Evolutionary conservation across 2,113 vertebrate genomes (phyloP), one percentile per base, ranked within the genome.

Genomic region (Haliaeetus leucogaster): DNA sequence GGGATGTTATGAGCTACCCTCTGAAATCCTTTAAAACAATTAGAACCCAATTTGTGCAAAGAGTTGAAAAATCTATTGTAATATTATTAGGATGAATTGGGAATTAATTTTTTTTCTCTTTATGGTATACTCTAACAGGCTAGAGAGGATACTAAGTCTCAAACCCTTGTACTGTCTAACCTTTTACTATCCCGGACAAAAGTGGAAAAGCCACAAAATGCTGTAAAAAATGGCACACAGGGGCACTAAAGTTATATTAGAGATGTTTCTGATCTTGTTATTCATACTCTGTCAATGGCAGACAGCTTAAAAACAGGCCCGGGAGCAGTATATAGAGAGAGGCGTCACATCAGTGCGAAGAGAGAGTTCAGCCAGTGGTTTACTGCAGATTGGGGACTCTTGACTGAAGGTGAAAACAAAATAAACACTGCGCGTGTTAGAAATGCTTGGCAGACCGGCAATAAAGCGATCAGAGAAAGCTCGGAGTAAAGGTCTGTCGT

Each of bases 161-260:
- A 83, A 95, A 58, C 93, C 86, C 85, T 91, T 82, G 48, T 96
- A 79, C 67, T 95, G 56, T 65, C 83, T 94, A 40, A 94, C 89
- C 68, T 95, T 95, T 97, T 97, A 94, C 87, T 92, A 47, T 92
- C 68, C 78, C 72, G 66, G 71, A 86, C 95, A 93, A 96, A 95
- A 97, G 91, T 89, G 87, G 87, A 97, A 97, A 95, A 94, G 93
- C 96, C 96, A 96, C 90, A 94, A 97, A 97, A 83, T 87, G 83
- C 85, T 72, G 77, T 79, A 85, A 86, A 86, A 97, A 96, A 81
- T 82, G 73, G 86, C 85, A 90, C 97, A 91, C 62, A 94, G 81
- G 85, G 84, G 77, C 90, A 95, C 80, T 97, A 86, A 73, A 73
- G 71, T 97, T 98, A 78, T 89, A 94, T 92, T 96, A 88, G 87